These are phyloP conservation scores for Ochotona princeps DNA, from an alignment of 2,113 vertebrate genomes.

Conservation along the genomic window DNA sequence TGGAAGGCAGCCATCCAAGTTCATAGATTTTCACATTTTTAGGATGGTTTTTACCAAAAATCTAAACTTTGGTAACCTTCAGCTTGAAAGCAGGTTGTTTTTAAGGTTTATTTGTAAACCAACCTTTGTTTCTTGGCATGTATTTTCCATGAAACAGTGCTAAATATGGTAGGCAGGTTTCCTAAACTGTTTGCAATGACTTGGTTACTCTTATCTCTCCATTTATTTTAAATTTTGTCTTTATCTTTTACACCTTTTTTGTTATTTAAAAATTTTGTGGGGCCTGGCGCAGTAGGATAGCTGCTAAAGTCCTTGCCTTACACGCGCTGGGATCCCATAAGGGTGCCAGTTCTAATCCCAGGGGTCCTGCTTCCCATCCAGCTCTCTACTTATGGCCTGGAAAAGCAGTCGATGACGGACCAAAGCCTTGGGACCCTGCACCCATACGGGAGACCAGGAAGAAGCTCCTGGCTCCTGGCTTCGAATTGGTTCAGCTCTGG, in stretches of 20 bases:
- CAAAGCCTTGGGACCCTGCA: too few species aligned
- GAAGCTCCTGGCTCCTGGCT: too few species aligned
- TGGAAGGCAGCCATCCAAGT: not conserved
- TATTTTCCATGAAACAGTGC: slow-evolving; percentile 3
- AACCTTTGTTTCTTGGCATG: not conserved
- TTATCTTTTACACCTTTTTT: not conserved
- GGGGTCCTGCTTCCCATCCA: too few species aligned
- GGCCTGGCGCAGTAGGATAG: too few species aligned
- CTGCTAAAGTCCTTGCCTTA: too few species aligned
- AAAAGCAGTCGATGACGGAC: too few species aligned
- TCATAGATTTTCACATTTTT: slow-evolving; percentile 10
- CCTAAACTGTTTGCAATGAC: not conserved
- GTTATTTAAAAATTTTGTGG: not conserved
- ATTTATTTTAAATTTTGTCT: slow-evolving; percentile 35
- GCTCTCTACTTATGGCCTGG: too few species aligned
- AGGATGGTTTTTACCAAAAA: not conserved
- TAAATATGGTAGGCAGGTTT: not conserved
- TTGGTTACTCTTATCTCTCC: not conserved
- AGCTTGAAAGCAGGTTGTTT: slow-evolving; percentile 20
- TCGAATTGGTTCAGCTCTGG: too few species aligned
- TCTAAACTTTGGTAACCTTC: not conserved
- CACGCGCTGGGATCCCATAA: too few species aligned
- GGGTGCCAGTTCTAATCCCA: too few species aligned
- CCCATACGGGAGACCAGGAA: too few species aligned
- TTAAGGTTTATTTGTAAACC: slow-evolving; percentile 7